Conservation (phyloP, 2,888 invertebrate species). For the Scaptomyza parva region DNA sequence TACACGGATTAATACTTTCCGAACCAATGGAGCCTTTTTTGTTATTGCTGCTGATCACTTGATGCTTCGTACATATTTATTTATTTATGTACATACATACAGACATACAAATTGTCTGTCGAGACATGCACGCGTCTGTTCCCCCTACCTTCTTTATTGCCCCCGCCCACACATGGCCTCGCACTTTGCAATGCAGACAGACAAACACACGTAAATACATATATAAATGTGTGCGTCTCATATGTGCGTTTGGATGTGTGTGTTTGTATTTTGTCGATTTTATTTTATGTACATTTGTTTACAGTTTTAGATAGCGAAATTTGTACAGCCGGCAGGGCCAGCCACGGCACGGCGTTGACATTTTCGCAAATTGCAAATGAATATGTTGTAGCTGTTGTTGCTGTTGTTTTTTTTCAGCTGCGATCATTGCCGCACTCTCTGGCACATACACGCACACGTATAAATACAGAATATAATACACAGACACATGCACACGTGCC, state of each 20-base stretch:
- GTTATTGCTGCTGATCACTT: constrained; percentile 57
- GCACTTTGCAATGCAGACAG: constrained; percentile 70
- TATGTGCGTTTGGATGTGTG: constrained; percentile 45
- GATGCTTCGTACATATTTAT: constrained; percentile 30
- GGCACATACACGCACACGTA: constrained; percentile 22
- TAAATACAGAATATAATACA: constrained; percentile 16
- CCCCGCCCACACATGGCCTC: constrained; percentile 67
- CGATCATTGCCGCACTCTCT: constrained; percentile 52
- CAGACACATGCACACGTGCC: constrained; percentile 40
- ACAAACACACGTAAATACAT: constrained; percentile 23
- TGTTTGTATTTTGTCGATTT: constrained; percentile 70
- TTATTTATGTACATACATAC: constrained; percentile 20
- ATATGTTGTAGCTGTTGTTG: constrained; percentile 43
- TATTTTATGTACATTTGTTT: constrained; percentile 79
- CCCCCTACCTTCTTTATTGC: constrained; percentile 20
- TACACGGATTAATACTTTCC: constrained; percentile 27
- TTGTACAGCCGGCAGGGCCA: constrained; percentile 70
- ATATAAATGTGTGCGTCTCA: constrained; percentile 15
- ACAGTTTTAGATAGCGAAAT: constrained; percentile 80
- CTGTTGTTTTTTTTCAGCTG: constrained; percentile 37
- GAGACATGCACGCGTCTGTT: constrained; percentile 45
- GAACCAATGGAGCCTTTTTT: constrained; percentile 33
- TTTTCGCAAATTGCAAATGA: constrained; percentile 79
- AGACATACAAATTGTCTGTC: constrained; percentile 41
- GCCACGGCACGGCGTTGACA: constrained; percentile 70